Evolutionary conservation across 2,113 vertebrate species (phyloP).

Genomic region (Seriola dumerili): DNA sequence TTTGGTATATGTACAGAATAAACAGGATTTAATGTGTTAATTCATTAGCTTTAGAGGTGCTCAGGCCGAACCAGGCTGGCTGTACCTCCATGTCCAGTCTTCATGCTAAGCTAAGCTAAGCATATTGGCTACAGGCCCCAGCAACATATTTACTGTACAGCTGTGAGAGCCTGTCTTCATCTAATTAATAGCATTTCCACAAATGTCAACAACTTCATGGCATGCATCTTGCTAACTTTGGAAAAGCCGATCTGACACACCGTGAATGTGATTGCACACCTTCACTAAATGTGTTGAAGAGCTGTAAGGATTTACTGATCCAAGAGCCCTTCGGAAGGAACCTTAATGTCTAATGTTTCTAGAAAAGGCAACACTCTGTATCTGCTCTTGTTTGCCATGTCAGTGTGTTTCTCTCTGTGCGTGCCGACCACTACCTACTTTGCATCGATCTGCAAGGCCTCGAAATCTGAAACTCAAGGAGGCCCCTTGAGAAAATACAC

Average conservation of each 20-base stretch:
- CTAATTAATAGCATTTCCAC: not conserved
- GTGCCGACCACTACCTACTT: constrained; percentile 66
- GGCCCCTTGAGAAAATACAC: constrained; percentile 64
- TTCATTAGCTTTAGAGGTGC: not conserved
- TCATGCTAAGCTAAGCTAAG: not conserved
- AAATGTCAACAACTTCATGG: not conserved
- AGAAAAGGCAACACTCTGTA: constrained; percentile 32
- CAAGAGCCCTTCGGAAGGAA: not conserved
- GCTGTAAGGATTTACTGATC: not conserved
- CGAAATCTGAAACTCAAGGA: constrained; percentile 75
- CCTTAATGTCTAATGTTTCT: constrained; percentile 39
- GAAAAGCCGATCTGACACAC: not conserved
- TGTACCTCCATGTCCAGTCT: not conserved
- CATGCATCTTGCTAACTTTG: not conserved
- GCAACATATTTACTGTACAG: not conserved
- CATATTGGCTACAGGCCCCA: not conserved
- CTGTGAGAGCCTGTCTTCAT: not conserved
- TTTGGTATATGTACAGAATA: not conserved
- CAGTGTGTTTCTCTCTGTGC: constrained; percentile 40
- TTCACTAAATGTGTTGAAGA: constrained; percentile 2
- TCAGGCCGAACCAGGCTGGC: not conserved
- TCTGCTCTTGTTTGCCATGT: constrained; percentile 66
- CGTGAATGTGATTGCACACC: constrained; percentile 1
- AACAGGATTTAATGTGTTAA: not conserved
- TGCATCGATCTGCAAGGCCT: constrained; percentile 76